Evolutionary conservation across 2,797 vertebrate genomes (phyloP).

Genomic region (Trichosurus vulpecula): DNA sequence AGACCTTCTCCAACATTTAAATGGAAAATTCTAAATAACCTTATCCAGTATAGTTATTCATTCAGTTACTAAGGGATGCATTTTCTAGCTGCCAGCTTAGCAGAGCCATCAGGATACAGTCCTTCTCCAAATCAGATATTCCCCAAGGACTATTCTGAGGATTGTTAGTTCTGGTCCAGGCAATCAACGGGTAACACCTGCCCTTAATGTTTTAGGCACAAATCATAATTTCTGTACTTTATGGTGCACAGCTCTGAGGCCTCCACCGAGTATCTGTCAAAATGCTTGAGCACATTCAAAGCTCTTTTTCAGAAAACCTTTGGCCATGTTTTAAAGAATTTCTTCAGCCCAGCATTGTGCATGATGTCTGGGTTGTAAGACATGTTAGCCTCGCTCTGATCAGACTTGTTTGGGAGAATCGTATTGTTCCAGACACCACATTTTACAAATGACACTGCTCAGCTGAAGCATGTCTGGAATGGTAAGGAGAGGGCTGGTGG

Average conservation of each 20-base stretch:
- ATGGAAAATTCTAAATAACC: constrained; percentile 66
- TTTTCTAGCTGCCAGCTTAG: constrained; percentile 40
- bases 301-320: background rate
- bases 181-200: constrained; percentile 31
- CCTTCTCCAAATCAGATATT: constrained; percentile 46
- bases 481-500: background rate
- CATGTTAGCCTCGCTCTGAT: background rate
- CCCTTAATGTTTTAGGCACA: background rate
- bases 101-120: constrained; percentile 34
- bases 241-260: background rate
- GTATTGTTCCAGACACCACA: background rate
- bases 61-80: constrained; percentile 24
- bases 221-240: background rate
- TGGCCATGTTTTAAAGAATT: background rate
- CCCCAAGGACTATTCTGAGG: background rate
- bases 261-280: background rate
- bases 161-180: constrained; percentile 4
- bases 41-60: constrained; percentile 52
- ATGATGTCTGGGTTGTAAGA: background rate
- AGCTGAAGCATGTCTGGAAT: background rate
- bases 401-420: background rate
- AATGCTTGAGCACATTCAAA: background rate
- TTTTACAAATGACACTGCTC: background rate
- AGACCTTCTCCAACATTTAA: constrained; percentile 65
- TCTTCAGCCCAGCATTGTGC: background rate